A percentile compares a stretch with the other conserved stretches of the same genome.
Evolutionary conservation across 2,888 invertebrate genomes (phyloP).

Genomic region (Psylliodes chrysocephalus): DNA sequence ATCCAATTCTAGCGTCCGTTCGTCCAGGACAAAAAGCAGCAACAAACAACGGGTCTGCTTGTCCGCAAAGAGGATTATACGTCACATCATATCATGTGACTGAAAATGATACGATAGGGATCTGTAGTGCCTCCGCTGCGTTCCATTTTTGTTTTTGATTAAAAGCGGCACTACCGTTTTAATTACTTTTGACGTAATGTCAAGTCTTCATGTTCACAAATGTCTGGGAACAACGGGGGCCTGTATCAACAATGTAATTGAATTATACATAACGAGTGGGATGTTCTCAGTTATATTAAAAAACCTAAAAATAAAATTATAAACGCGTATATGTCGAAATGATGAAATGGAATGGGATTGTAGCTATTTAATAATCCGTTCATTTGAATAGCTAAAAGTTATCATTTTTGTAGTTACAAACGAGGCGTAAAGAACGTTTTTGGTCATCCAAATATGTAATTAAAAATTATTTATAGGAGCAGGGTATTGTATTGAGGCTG

Average conservation of each 20-base stretch:
- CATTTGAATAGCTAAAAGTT: too few relatives aligned
- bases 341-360: too few relatives aligned
- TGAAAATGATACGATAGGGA: conserved; percentile 34
- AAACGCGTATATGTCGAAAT: too few relatives aligned
- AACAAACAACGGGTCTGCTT: background rate
- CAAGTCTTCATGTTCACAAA: conserved; percentile 30
- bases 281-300: background rate
- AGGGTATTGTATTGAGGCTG: too few relatives aligned
- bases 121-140: conserved; percentile 18
- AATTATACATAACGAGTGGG: conserved; percentile 12
- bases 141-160: conserved; percentile 33
- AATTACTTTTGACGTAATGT: conserved; percentile 31
- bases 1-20: too few relatives aligned
- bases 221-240: conserved; percentile 20
- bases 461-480: too few relatives aligned
- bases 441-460: too few relatives aligned
- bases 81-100: background rate
- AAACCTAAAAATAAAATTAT: too few relatives aligned
- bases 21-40: background rate
- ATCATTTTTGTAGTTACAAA: too few relatives aligned
- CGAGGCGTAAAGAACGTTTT: too few relatives aligned
- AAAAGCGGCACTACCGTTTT: conserved; percentile 27
- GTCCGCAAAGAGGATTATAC: background rate
- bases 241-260: conserved; percentile 30
- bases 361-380: too few relatives aligned